Conservation (phyloP, 2,888 invertebrate genomes). For the Ectemnius continuus region DNA sequence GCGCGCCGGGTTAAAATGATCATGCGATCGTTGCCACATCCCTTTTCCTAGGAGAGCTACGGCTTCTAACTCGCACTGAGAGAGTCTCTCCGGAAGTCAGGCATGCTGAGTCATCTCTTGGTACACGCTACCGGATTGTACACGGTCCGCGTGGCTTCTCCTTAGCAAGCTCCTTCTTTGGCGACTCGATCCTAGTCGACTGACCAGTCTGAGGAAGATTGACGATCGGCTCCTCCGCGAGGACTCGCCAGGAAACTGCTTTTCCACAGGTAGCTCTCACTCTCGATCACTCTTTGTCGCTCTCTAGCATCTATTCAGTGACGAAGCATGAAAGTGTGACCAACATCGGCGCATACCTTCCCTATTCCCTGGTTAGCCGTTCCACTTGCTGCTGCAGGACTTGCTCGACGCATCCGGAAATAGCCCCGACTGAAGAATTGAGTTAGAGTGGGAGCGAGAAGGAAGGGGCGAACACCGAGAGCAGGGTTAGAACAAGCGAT, state of each 20-base stretch:
- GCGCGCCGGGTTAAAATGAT: not conserved
- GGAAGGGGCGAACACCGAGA: not conserved
- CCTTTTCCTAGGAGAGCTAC: not conserved
- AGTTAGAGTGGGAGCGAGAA: not conserved
- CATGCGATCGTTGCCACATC: not conserved
- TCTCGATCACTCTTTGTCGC: not conserved
- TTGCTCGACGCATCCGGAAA: slow-evolving; percentile 38
- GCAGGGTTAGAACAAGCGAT: slow-evolving; percentile 25
- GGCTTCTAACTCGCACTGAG: not conserved
- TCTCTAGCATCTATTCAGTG: slow-evolving; percentile 11
- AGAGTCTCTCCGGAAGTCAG: not conserved
- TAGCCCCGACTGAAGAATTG: slow-evolving; percentile 34
- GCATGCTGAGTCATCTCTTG: not conserved
- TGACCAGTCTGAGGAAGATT: slow-evolving; percentile 45
- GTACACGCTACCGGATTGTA: not conserved
- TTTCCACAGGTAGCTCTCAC: slow-evolving; percentile 15
- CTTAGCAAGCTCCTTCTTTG: slow-evolving; percentile 3
- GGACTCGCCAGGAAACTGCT: slow-evolving; percentile 41
- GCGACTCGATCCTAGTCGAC: not conserved
- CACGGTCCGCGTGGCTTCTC: not conserved
- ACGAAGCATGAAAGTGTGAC: slow-evolving; percentile 9
- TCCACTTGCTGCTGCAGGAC: slow-evolving; percentile 18
- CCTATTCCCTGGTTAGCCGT: slow-evolving; percentile 29
- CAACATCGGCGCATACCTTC: not conserved
- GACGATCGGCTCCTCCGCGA: slow-evolving; percentile 36